Evolutionary conservation across 2,888 invertebrate species (phyloP), one percentile per base, ranked within the genome.

Genomic region (Agrochola macilenta): DNA sequence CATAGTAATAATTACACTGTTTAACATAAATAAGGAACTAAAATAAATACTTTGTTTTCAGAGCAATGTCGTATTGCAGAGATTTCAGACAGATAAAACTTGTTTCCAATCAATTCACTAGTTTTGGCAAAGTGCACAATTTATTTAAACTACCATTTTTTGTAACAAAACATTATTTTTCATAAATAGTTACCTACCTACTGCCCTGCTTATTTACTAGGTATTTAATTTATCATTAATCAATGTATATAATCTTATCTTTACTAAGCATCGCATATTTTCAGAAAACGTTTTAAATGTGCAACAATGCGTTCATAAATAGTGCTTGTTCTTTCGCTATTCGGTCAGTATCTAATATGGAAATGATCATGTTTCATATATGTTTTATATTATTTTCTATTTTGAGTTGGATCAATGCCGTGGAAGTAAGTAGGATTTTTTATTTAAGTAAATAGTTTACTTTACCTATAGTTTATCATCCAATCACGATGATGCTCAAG

Each of bases 341-440:
- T 49, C 54, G 57, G 61, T 30, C 14, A 30, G 14, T n/a, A 30
- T 20, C 14, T 57, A 23, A 7, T 14, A 23, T 26, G 17, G 2
- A 20, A 54, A 77, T 14, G 14, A 49, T 9, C 46, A 78, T 66
- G 79, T 66, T 83, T 39, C 26, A 9, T 14, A 17, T 23, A 39
- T 0, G 54, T n/a, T 57, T 8, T 12, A 49, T 54, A 2, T 78
- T 78, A 46, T 66, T 66, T 46, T 61, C 14, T 23, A 3, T 78
- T 66, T 39, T 61, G 35, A 12, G 46, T 61, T 61, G 58, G 43
- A 46, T 83, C n/a, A 46, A 12, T 78, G 30, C 5, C 12, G 43
- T 61, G n/a, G 78, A 78, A 61, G 79, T 79, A 78, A 79, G 78
- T 79, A 30, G 4, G 3, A 17, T 58, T 79, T 43, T 23, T 58